Evolutionary conservation across 30 jellyfish, hydroid and myxozoan genomes (phyloP).

Genomic region (Cassiopea xamachana): DNA sequence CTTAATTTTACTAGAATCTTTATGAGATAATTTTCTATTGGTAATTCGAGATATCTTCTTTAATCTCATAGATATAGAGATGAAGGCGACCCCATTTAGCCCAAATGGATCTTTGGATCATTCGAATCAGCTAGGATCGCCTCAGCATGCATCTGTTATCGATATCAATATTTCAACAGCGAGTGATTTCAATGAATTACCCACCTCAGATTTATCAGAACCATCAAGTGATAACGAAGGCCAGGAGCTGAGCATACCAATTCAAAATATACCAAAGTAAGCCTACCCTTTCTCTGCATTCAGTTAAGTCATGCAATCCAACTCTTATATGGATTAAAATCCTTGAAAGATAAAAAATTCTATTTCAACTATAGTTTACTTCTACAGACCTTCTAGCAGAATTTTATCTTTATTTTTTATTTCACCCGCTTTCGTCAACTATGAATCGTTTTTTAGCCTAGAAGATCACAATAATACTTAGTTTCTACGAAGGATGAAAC

Average conservation of each 20-base stretch:
- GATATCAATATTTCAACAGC: conserved; percentile 31
- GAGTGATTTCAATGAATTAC: conserved; percentile 66
- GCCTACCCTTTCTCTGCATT: neutral
- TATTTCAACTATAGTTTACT: too few relatives aligned
- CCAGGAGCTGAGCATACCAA: conserved; percentile 4
- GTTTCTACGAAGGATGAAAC: too few relatives aligned
- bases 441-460: neutral
- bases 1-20: too few relatives aligned
- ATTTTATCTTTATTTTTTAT: neutral
- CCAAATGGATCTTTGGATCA: conserved; percentile 56
- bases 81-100: conserved; percentile 26
- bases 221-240: conserved; percentile 64
- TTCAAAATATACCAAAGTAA: conserved; percentile 66
- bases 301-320: neutral
- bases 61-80: conserved; percentile 32
- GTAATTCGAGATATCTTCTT: neutral
- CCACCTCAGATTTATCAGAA: conserved; percentile 68
- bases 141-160: conserved; percentile 11
- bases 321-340: too few relatives aligned
- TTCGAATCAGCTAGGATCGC: conserved; percentile 38
- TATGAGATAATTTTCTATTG: neutral
- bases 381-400: too few relatives aligned
- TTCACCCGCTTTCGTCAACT: neutral
- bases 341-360: too few relatives aligned
- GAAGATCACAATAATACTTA: too few relatives aligned